These are phyloP conservation scores for Mobula hypostoma DNA, from an alignment of 2,113 vertebrate species.

Conservation along the genomic window DNA sequence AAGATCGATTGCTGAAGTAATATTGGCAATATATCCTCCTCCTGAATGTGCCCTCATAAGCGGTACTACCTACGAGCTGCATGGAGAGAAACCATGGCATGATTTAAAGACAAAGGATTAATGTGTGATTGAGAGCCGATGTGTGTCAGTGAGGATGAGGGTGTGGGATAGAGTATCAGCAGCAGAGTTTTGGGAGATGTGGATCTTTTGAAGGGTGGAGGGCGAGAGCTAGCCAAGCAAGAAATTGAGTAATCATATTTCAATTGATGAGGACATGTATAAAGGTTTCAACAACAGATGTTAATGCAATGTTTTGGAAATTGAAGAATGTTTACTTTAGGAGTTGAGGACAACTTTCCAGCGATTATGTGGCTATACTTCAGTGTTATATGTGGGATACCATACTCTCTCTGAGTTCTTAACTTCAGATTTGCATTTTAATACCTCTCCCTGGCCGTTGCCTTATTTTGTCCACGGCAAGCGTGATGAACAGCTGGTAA, in stretches of 20 bases:
- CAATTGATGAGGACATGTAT: background rate
- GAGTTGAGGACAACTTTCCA: background rate
- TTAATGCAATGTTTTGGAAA: background rate
- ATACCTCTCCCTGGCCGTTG: background rate
- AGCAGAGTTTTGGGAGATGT: background rate
- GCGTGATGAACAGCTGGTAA: background rate
- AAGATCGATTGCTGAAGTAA: no score
- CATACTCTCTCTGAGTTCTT: background rate
- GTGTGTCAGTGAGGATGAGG: background rate
- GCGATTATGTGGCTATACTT: background rate
- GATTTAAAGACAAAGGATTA: background rate
- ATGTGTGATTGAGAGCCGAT: background rate
- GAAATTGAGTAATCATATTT: background rate
- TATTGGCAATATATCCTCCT: no score
- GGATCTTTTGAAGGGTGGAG: background rate
- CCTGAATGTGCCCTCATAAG: no score
- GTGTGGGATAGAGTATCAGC: no score
- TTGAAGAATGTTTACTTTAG: constrained; percentile 15
- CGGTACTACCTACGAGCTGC: no score
- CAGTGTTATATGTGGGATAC: background rate
- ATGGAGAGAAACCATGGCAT: background rate
- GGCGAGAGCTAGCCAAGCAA: background rate
- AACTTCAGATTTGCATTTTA: background rate
- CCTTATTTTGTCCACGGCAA: background rate
- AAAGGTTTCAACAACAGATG: background rate